Evolutionary conservation across 2,888 invertebrate genomes (phyloP).

Genomic region (Eledone cirrhosa): DNA sequence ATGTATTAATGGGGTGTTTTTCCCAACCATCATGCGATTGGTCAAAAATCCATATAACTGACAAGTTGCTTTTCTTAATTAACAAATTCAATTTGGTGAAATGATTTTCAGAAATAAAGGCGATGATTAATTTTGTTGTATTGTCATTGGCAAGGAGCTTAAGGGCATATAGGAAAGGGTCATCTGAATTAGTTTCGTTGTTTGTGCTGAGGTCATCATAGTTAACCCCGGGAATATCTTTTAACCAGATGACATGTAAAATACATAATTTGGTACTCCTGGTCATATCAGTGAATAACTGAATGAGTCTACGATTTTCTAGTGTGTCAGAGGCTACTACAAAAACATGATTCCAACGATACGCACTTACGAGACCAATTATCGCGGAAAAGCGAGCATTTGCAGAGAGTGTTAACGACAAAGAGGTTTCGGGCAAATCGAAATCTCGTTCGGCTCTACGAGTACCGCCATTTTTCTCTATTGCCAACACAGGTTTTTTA

Average conservation of each 20-base stretch:
- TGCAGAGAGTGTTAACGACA: neutral
- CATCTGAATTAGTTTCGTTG: constrained; percentile 26
- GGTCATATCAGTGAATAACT: constrained; percentile 37
- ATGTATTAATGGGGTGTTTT: neutral
- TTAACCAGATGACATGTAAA: constrained; percentile 26
- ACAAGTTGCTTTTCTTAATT: neutral
- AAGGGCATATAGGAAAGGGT: neutral
- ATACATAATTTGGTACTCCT: constrained; percentile 43
- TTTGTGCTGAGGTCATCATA: constrained; percentile 34
- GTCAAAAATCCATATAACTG: constrained; percentile 21
- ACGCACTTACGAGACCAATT: constrained; percentile 37
- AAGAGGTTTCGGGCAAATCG: constrained; percentile 19
- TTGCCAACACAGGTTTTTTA: constrained; percentile 15
- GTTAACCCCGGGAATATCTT: constrained; percentile 10
- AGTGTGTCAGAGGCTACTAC: constrained; percentile 40
- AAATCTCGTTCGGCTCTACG: neutral
- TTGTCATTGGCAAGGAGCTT: neutral
- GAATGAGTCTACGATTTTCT: constrained; percentile 30
- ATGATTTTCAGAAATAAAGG: neutral
- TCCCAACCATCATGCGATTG: constrained; percentile 1
- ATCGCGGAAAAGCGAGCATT: constrained; percentile 34
- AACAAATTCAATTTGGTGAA: neutral
- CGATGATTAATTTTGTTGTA: neutral
- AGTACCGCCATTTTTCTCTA: neutral
- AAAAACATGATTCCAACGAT: constrained; percentile 45